These are phyloP conservation scores for Leptinotarsa tumamoca DNA, from an alignment of 2,888 invertebrate species.

Conservation along the genomic window DNA sequence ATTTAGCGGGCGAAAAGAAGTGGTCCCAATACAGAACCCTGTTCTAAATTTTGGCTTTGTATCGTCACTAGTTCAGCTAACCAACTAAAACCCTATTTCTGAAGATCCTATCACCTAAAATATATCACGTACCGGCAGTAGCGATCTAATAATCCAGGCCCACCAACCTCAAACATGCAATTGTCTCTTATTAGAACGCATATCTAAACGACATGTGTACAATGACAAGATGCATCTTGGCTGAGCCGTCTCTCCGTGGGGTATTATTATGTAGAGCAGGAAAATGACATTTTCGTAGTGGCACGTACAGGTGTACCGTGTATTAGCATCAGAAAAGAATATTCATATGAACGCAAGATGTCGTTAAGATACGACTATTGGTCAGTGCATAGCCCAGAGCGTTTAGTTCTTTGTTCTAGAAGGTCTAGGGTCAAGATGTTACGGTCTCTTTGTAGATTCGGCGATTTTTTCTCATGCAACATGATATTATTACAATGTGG, in stretches of 20 bases:
- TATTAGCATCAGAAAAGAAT: slow-evolving; percentile 61
- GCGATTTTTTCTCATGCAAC: slow-evolving; percentile 23
- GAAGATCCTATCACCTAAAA: slow-evolving; percentile 40
- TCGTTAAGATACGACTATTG: slow-evolving; percentile 57
- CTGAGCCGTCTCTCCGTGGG: slow-evolving; percentile 41
- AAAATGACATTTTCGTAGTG: slow-evolving; percentile 49
- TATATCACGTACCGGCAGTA: slow-evolving; percentile 56
- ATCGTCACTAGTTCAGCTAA: not conserved
- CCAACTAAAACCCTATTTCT: not conserved
- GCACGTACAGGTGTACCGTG: slow-evolving; percentile 59
- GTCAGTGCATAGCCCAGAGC: slow-evolving; percentile 33
- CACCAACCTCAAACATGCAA: slow-evolving; percentile 58
- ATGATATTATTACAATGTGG: slow-evolving; percentile 23
- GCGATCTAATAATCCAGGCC: slow-evolving; percentile 54
- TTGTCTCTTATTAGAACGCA: slow-evolving; percentile 60
- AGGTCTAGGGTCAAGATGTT: slow-evolving; percentile 20
- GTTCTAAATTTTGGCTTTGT: no score
- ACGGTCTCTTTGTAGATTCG: slow-evolving; percentile 24
- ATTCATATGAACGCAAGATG: slow-evolving; percentile 58
- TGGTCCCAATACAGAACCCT: no score
- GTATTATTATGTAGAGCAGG: slow-evolving; percentile 61
- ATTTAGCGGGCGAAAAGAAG: no score
- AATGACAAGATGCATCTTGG: slow-evolving; percentile 56
- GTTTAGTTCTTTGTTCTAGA: slow-evolving; percentile 19
- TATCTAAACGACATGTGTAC: slow-evolving; percentile 61